Evolutionary conservation across 1,140 invertebrate species (phyloP), one percentile per base, ranked within the genome.

Genomic region (Pteromalus puparum): DNA sequence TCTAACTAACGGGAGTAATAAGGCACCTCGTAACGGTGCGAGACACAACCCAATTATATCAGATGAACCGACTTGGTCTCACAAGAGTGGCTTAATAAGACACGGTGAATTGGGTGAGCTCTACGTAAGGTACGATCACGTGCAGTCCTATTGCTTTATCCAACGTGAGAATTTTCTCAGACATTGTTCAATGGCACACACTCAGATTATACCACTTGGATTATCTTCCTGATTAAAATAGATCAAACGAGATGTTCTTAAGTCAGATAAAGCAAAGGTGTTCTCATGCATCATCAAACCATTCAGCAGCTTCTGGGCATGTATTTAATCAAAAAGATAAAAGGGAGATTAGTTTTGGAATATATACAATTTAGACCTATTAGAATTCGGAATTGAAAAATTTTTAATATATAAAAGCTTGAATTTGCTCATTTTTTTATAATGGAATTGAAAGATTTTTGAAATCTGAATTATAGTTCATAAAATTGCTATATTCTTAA

Each of bases 61-160:
- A 86, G 90, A 82, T 28, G 85, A 91, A 88, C 70, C 89, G 30
- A 90, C 89, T 87, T 89, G 88, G 78, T 89, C 90, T 89, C 81
- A 89, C 91, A 92, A 91, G 91, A 92, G 90, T 89, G 91, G 91
- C 90, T 92, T 91, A 89, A 91, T 93, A 91, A 93, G 89, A 92
- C 89, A 89, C 89, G 89, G 90, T 89, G 92, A 93, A 92, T 93
- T 93, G 92, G 92, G 92, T 89, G 92, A 93, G 91, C 92, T 93
- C 90, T 93, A 91, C 91, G 89, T 93, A 91, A 93, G 92, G 92
- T 93, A 93, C 91, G 92, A 90, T 91, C 90, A 91, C 88, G 88
- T 89, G 89, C 84, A 82, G 67, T 34, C 88, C 89, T 90, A 89
- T 89, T 89, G 87, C 90, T 91, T 92, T 90, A 86, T 74, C 78